A percentile compares a stretch with the other conserved stretches of the same genome.
Conservation (phyloP, 2,888 invertebrate species). For the Galerucella nymphaeae region DNA sequence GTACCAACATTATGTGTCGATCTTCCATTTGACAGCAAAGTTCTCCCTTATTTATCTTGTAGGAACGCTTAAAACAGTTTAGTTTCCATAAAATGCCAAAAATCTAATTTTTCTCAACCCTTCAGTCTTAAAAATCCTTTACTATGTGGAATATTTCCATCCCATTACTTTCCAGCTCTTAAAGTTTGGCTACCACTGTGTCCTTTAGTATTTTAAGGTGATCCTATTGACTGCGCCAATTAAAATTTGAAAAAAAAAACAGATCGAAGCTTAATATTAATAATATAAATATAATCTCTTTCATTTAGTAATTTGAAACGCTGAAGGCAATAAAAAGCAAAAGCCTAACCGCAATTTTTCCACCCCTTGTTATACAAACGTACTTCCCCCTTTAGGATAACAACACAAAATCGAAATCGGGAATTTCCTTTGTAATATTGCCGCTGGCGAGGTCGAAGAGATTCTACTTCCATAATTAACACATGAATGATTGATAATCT, state of each 20-base stretch:
- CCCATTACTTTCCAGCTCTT: too few relatives aligned
- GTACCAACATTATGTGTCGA: too few relatives aligned
- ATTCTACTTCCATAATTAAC: conserved; percentile 46
- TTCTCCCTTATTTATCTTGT: too few relatives aligned
- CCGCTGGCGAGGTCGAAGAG: conserved; percentile 22
- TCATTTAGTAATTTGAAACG: not conserved
- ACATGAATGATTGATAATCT: conserved; percentile 45
- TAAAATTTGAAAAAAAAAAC: not conserved
- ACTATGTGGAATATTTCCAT: too few relatives aligned
- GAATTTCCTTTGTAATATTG: conserved; percentile 8
- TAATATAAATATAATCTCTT: conserved; percentile 1
- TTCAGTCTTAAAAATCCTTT: too few relatives aligned
- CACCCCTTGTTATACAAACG: not conserved
- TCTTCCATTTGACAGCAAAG: too few relatives aligned
- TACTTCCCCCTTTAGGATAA: not conserved
- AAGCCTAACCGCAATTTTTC: not conserved
- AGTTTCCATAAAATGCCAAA: too few relatives aligned
- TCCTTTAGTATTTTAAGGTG: too few relatives aligned
- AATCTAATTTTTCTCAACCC: too few relatives aligned
- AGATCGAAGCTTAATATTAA: not conserved
- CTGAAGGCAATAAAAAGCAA: not conserved
- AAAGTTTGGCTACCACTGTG: too few relatives aligned
- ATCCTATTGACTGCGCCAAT: not conserved
- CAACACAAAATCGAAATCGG: conserved; percentile 5
- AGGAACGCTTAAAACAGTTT: too few relatives aligned